Base-by-base conservation (phyloP, 2,113 vertebrate species). In the Danio rerio region DNA sequence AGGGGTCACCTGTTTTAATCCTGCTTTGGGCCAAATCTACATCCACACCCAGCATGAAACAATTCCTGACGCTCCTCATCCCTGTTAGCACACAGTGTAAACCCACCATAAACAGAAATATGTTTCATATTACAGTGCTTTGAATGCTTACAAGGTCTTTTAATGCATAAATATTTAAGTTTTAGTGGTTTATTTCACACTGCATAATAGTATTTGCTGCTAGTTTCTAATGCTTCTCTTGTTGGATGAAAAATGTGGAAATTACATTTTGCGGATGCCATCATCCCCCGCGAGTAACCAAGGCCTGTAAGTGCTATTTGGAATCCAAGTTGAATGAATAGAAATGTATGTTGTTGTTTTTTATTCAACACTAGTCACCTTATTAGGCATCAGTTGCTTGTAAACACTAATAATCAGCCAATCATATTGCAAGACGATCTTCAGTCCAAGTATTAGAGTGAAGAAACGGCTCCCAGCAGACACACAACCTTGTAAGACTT, bases 1-100 rank as follows among this genome's bases (percentile, higher is more conserved):
- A 90, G 83, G 89, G 88, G 89, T 85, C 61, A 86, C 59, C 21
- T 83, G 12, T 72, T 85, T 87, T 89, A 91, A 90, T 92, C 65
- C 85, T 88, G 89, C 86, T 85, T 80, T 81, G 50, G 76, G 88
- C 59, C 66, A 86, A 55, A 65, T 50, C 73, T 58, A 21, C 12
- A 45, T 56, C 47, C 78, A 68, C 75, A 66, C 84, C 83, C 89
- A 40, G 83, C 87, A 84, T 84, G 85, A 84, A 69, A 86, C 86
- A 72, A 79, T 55, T 78, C 83, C 74, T 80, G 87, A 58, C 78
- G 81, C 85, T 88, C 85, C 88, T 87, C 86, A 89, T 85, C 68
- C 88, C 65, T 74, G 62, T 20, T 65, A 20, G 21, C 61, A 53
- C 43, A 42, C 10, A 15, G 9, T 21, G 11, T 52, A 8, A 7